Evolutionary conservation across 2,888 invertebrate species (phyloP), one percentile per base, ranked within the genome.

Genomic region (Phragmatobia fuliginosa): DNA sequence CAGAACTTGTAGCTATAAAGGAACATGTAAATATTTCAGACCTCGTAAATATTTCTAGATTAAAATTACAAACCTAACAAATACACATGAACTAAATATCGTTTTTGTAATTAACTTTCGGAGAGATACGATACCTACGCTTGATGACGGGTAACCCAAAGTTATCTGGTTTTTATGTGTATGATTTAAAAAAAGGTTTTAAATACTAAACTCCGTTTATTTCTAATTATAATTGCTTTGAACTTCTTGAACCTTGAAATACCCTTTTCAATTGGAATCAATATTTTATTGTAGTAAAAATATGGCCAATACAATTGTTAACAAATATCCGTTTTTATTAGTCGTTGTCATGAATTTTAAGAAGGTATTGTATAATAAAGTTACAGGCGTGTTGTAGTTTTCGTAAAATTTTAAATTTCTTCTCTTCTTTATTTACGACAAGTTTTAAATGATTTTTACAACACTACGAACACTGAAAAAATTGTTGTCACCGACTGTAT

Each of bases 401-500:
- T 49, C 3, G 21, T 49, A n/a, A n/a, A n/a, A n/a, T 49, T n/a
- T 21, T 25, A 3, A 49, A 49, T 11, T 49, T 8, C 10, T 3
- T n/a, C 11, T 0, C n/a, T 49, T 16, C n/a, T 11, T n/a, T 21
- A 8, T n/a, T 2, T n/a, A 10, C 10, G n/a, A n/a, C 21, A 11
- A 41, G 18, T 45, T 18, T 18, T 21, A 25, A 49, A 32, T 11
- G 0, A 7, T 32, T 45, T 62, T 31, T 5, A 31, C 14, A 1
- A 25, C 10, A 52, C 8, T 0, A 11, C 28, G 16, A 56, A 56
- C 16, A 56, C 7, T 1, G 16, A 28, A 28, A 56, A 67, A 66
- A 71, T 70, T 71, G 76, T 66, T 75, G 32, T 72, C n/a, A 36
- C 11, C 68, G 67, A 52, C 56, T 75, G 73, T 81, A 80, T 81